Evolutionary conservation across 2,888 invertebrate genomes (phyloP).

Genomic region (Griposia aprilina): DNA sequence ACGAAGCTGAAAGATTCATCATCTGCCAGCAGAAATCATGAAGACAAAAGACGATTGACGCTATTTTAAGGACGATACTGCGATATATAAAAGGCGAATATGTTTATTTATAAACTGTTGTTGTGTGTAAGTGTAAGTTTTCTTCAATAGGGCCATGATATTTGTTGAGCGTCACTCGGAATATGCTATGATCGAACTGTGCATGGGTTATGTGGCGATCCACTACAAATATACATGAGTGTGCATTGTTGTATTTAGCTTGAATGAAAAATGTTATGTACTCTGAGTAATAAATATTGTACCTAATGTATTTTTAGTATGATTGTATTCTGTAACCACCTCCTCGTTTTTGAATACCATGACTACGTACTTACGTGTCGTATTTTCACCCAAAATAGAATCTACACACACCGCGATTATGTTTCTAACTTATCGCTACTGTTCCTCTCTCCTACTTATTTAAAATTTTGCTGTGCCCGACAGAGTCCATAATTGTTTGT

Average conservation of each 20-base stretch:
- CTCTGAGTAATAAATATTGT: constrained; percentile 15
- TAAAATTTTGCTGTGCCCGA: too few relatives aligned
- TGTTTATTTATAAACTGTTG: constrained; percentile 31
- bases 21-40: constrained; percentile 85
- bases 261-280: constrained; percentile 18
- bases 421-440: too few relatives aligned
- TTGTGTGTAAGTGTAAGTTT: background rate
- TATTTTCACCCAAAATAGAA: background rate
- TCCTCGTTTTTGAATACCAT: too few relatives aligned
- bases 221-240: background rate
- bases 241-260: background rate
- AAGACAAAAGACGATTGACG: constrained; percentile 52
- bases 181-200: constrained; percentile 13
- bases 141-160: background rate
- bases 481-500: too few relatives aligned
- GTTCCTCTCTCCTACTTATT: background rate
- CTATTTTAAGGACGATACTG: constrained; percentile 34
- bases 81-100: constrained; percentile 38
- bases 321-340: background rate
- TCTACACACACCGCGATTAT: background rate
- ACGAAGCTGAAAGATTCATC: constrained; percentile 85
- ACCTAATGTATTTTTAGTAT: background rate
- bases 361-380: too few relatives aligned
- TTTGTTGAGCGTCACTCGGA: background rate
- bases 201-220: background rate